phyloP scores from a whole-genome alignment of 2,797 vertebrate species.

The Heterohyrax brucei region DNA sequence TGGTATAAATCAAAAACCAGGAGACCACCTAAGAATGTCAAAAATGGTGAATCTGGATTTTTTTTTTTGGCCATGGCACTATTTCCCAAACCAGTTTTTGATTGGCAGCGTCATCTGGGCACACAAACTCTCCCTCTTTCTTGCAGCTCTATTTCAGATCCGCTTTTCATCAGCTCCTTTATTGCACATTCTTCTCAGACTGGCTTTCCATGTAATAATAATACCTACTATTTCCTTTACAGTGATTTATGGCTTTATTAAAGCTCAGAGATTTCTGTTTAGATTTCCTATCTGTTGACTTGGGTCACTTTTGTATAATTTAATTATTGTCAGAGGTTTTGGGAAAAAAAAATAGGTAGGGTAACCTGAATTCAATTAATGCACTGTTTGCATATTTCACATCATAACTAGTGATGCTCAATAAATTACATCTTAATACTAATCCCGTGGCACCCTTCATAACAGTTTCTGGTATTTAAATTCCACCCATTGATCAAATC shows the following conservation, averaged over 20 bases:
- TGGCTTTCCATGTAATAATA: constrained; percentile 65
- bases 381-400: constrained; percentile 79
- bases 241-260: constrained; percentile 83
- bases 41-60: not conserved
- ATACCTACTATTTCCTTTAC: constrained; percentile 73
- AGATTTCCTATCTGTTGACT: constrained; percentile 82
- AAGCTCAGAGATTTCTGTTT: constrained; percentile 82
- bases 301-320: constrained; percentile 81
- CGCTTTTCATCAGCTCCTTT: constrained; percentile 69
- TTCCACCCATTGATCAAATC: constrained; percentile 31
- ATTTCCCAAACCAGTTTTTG: constrained; percentile 54
- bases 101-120: not conserved
- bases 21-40: constrained; percentile 12
- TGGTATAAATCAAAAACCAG: not conserved
- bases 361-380: constrained; percentile 83
- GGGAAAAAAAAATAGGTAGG: constrained; percentile 42
- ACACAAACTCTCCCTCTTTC: constrained; percentile 34
- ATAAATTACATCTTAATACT: constrained; percentile 76
- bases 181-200: constrained; percentile 74
- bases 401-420: constrained; percentile 77
- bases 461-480: constrained; percentile 69
- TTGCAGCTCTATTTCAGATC: constrained; percentile 52
- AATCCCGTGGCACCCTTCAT: constrained; percentile 10
- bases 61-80: not conserved
- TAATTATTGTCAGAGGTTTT: constrained; percentile 75